Base-by-base conservation (phyloP, 2,888 invertebrate genomes). In the Eurytoma californica region DNA sequence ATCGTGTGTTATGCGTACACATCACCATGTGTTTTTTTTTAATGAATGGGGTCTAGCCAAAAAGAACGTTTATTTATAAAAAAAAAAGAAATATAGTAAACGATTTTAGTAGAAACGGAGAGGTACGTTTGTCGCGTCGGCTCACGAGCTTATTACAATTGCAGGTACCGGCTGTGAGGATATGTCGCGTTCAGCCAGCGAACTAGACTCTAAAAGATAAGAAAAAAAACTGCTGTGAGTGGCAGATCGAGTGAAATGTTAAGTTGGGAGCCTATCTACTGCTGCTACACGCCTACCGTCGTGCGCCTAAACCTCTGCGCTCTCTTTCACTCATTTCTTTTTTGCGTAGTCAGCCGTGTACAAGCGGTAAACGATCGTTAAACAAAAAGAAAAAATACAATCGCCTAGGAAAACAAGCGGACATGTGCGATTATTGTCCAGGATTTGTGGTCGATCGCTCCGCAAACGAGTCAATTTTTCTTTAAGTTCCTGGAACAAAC, bases 91-190 rank as follows among this genome's bases (percentile, higher is more conserved):
- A 77, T 65, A 70, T 24, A 53, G n/a, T 14, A 72, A 47, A 18
- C 4, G 39, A 58, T 30, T 74, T 20, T 65, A 39, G 39, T 39
- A 39, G 39, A 39, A 39, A 75, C 24, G 57, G 16, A 70, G 39
- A 69, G 63, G 63, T 69, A 76, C 68, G 53, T 67, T 61, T 4
- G 39, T 20, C 4, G 74, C 47, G 57, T 70, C 28, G 70, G 77
- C 77, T 77, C 49, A 70, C 58, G 67, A 72, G 73, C 73, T 79
- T 79, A 47, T 77, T 77, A 51, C 39, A 83, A 83, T 90, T 90
- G 79, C 90, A 90, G 90, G 90, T 90, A 88, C 87, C 88, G 89
- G 86, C 87, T 89, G 86, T 89, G 89, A 90, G 86, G 90, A 89
- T 86, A 84, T 83, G 80, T 86, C 83, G 84, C 83, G 82, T 85